Conservation (phyloP, 2,113 vertebrate species). For the Oryzias curvinotus region DNA sequence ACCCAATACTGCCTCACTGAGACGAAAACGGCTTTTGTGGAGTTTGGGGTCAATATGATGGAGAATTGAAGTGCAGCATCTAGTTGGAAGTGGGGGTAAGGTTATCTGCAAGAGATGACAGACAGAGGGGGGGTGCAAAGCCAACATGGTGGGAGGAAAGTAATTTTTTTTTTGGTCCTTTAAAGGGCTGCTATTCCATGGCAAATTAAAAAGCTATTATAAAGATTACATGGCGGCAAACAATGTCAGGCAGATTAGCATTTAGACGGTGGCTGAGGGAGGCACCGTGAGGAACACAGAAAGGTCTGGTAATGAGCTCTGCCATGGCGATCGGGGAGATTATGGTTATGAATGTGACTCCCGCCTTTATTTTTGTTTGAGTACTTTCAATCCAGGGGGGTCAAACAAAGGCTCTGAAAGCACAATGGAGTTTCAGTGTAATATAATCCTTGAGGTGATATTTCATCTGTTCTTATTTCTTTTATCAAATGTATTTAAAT, state of each 20-base stretch:
- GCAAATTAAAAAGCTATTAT: constrained; percentile 81
- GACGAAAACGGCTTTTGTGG: constrained; percentile 48
- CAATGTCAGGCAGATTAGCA: constrained; percentile 78
- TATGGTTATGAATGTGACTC: constrained; percentile 78
- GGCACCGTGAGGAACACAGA: constrained; percentile 66
- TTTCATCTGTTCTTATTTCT: constrained; percentile 26
- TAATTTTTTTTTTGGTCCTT: constrained; percentile 58
- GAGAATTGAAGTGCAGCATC: constrained; percentile 29
- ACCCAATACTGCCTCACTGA: constrained; percentile 49
- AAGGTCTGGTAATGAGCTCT: constrained; percentile 76
- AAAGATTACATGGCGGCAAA: constrained; percentile 77
- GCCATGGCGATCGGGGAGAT: constrained; percentile 69
- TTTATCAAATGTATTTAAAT: not conserved
- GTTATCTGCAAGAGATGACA: constrained; percentile 38
- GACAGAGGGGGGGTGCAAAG: constrained; percentile 25
- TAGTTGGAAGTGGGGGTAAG: constrained; percentile 31
- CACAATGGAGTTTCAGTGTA: constrained; percentile 52
- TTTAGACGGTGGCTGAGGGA: constrained; percentile 71
- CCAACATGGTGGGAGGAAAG: constrained; percentile 54
- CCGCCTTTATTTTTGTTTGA: constrained; percentile 64
- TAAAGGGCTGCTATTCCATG: constrained; percentile 74
- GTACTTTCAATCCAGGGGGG: constrained; percentile 66
- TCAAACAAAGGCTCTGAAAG: constrained; percentile 56
- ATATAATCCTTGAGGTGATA: constrained; percentile 68
- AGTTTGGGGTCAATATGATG: constrained; percentile 59